A percentile compares a stretch with the other conserved stretches of the same genome.
Evolutionary conservation across 2,797 vertebrate species (phyloP).

Genomic region (Sparidentex hasta): DNA sequence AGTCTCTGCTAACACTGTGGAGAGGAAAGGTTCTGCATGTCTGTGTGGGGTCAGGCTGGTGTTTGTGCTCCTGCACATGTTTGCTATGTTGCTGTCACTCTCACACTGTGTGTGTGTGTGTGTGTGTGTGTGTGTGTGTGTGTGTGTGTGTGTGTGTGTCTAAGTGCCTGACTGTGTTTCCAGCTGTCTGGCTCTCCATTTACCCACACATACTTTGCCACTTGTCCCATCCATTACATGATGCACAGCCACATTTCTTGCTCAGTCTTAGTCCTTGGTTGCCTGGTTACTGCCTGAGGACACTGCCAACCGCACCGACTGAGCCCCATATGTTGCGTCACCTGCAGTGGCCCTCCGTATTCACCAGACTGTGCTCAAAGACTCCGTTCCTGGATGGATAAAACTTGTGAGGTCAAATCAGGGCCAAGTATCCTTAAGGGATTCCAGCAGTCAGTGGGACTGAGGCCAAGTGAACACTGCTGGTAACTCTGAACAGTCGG

Average conservation of each 20-base stretch:
- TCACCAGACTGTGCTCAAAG: constrained; percentile 47
- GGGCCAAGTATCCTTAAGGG: constrained; percentile 53
- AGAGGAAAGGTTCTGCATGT: constrained; percentile 42
- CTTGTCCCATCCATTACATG: constrained; percentile 56
- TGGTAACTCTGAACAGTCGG: constrained; percentile 3
- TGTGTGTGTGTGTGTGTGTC: constrained; percentile 15
- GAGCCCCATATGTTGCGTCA: constrained; percentile 72
- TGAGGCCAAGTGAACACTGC: constrained; percentile 33
- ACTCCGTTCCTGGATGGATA: constrained; percentile 35
- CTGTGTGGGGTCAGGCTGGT: constrained; percentile 31
- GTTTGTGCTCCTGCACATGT: constrained; percentile 6
- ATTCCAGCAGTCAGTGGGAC: constrained; percentile 50
- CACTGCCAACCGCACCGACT: constrained; percentile 55
- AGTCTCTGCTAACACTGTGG: constrained; percentile 40
- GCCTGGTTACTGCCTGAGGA: constrained; percentile 55
- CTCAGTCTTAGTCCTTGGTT: constrained; percentile 46
- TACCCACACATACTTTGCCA: constrained; percentile 9
- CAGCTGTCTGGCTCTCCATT: constrained; percentile 43
- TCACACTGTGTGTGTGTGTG: constrained; percentile 15
- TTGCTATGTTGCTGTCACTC: constrained; percentile 32
- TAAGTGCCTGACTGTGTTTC: constrained; percentile 33
- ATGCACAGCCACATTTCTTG: constrained; percentile 45
- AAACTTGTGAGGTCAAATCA: constrained; percentile 64
- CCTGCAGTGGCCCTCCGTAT: constrained; percentile 58
- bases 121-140: neutral